Conservation (phyloP, 2,888 invertebrate species). For the Conops quadrifasciatus region DNA sequence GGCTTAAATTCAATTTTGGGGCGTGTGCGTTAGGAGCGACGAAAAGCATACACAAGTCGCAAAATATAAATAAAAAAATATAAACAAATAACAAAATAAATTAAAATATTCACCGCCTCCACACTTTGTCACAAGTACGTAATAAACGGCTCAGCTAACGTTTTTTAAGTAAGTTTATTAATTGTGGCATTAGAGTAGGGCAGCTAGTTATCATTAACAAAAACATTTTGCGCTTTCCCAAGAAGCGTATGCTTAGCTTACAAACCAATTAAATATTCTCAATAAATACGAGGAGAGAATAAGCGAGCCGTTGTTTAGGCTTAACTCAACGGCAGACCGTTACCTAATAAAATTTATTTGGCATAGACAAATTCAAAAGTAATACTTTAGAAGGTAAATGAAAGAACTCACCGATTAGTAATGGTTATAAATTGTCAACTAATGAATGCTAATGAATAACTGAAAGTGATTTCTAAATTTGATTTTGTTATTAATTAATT, state of each 20-base stretch:
- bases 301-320: no score
- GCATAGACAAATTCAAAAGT: conserved; percentile 12
- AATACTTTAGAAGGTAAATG: conserved; percentile 20
- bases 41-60: no score
- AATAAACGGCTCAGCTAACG: neutral
- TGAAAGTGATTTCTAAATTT: no score
- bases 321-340: no score
- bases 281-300: no score
- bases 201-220: neutral
- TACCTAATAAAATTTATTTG: no score
- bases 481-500: no score
- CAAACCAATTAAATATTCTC: neutral
- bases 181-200: neutral
- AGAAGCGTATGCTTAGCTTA: neutral
- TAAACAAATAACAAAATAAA: no score
- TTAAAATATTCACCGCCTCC: no score
- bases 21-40: neutral
- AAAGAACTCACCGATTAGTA: conserved; percentile 24
- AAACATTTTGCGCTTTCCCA: neutral
- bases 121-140: no score
- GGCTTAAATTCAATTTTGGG: no score
- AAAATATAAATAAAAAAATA: no score
- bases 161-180: conserved; percentile 1
- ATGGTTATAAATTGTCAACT: conserved; percentile 24
- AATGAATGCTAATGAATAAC: neutral